A percentile compares a stretch with the other conserved stretches of the same genome.
Evolutionary conservation across 2,113 vertebrate genomes (phyloP).

Genomic region (Platichthys stellatus): DNA sequence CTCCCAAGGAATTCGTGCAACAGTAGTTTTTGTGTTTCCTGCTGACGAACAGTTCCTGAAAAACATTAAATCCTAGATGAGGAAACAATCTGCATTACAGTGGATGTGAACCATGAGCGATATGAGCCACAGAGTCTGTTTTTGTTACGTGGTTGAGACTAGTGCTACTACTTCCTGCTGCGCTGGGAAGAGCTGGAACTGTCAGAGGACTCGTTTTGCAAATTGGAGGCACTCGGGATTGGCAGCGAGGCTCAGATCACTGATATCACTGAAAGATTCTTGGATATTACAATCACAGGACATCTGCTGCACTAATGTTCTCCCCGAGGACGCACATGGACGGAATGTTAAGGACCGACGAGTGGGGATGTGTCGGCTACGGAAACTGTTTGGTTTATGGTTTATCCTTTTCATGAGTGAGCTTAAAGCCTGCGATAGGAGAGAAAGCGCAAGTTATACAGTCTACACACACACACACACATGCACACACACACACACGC

Average conservation of each 20-base stretch:
- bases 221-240: conserved; percentile 36
- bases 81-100: too few species aligned
- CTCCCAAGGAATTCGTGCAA: too few species aligned
- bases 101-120: not conserved
- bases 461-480: not conserved
- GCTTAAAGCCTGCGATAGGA: not conserved
- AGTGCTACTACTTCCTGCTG: not conserved
- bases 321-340: conserved; percentile 40
- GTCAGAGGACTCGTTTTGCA: conserved; percentile 25
- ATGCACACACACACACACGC: not conserved
- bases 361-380: conserved; percentile 6
- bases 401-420: not conserved
- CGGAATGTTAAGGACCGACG: conserved; percentile 39
- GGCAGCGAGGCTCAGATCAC: conserved; percentile 46
- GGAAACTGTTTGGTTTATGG: conserved; percentile 24
- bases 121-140: not conserved
- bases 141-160: not conserved
- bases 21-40: too few species aligned
- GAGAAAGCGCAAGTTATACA: not conserved
- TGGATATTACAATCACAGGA: conserved; percentile 62
- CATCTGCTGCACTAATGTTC: conserved; percentile 62
- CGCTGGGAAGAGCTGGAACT: not conserved
- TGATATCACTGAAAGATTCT: conserved; percentile 46
- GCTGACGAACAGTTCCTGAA: too few species aligned
- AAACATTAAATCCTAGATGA: too few species aligned